These are phyloP conservation scores for Strigamia transsilvanica DNA, from an alignment of 2,888 invertebrate genomes.

Conservation along the genomic window DNA sequence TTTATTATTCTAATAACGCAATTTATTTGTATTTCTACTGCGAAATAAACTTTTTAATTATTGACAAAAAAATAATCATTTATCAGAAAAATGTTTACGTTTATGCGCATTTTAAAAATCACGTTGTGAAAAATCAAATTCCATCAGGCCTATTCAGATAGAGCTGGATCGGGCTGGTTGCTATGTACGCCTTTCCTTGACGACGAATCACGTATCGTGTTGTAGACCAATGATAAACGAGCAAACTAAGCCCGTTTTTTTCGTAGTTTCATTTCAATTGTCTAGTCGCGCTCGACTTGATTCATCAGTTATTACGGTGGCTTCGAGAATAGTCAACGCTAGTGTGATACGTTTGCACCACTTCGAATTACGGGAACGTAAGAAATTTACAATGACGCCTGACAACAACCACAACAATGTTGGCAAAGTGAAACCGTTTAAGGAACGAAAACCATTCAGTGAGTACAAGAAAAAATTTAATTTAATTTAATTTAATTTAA, in stretches of 20 bases:
- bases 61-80: too few relatives aligned
- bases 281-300: neutral
- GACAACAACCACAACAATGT: slow-evolving; percentile 60
- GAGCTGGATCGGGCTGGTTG: slow-evolving; percentile 3
- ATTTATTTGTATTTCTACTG: too few relatives aligned
- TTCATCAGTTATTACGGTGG: neutral
- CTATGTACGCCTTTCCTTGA: neutral
- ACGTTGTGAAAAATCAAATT: neutral
- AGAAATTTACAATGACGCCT: slow-evolving; percentile 59
- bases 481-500: slow-evolving; percentile 2
- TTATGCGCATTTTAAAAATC: neutral
- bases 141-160: neutral
- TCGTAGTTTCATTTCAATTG: slow-evolving; percentile 1
- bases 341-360: neutral
- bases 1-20: neutral
- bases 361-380: neutral
- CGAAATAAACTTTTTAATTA: too few relatives aligned
- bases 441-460: slow-evolving; percentile 65
- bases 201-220: neutral
- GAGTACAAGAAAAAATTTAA: slow-evolving; percentile 57
- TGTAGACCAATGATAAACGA: neutral
- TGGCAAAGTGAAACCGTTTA: slow-evolving; percentile 62
- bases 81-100: too few relatives aligned
- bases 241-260: neutral
- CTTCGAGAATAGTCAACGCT: neutral